Evolutionary conservation across 2,113 vertebrate genomes (phyloP), one percentile per base, ranked within the genome.

Genomic region (Cranoglanis bouderius): DNA sequence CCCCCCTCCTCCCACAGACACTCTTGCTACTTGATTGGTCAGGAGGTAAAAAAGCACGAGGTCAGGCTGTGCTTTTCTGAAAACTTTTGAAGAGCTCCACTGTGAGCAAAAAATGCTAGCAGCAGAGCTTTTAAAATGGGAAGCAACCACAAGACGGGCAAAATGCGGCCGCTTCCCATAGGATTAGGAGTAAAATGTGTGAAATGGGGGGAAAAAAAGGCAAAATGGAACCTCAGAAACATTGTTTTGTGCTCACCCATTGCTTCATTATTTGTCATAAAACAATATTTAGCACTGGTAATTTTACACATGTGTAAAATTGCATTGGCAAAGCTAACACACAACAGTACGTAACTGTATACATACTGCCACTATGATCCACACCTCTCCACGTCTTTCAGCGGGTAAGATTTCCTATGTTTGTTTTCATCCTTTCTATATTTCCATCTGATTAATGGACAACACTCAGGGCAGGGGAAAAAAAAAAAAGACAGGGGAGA

Each of bases 371-470:
- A 19, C 9, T 14, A 16, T 1, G 26, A n/a, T 53, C 49, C 29
- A 2, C 0, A 1, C 14, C 16, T 24, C 16, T 29, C 21, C 12
- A 24, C 51, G 16, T 85, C 82, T 29, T 65, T n/a, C 40, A 6
- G 40, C 9, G 14, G 85, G 65, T n/a, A 26, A 72, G 53, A 82
- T 55, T 85, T 77, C 46, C 59, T 59, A 24, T 65, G 35, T 82
- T 89, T 61, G 40, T 87, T 90, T 81, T 77, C 35, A n/a, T 90
- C 51, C 46, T 91, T 82, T 84, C 18, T 89, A 82, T 78, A 57
- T 51, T 14, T 84, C 84, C 84, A 74, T 7, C 78, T 91, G 88
- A 92, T 91, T 88, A 90, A 88, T 89, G 77, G 82, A 88, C 67
- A 38, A 38, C 87, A 63, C 88, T 90, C 84, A 49, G 67, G 75